These are phyloP conservation scores for Thyatira batis DNA, from an alignment of 2,888 invertebrate genomes.

Conservation along the genomic window DNA sequence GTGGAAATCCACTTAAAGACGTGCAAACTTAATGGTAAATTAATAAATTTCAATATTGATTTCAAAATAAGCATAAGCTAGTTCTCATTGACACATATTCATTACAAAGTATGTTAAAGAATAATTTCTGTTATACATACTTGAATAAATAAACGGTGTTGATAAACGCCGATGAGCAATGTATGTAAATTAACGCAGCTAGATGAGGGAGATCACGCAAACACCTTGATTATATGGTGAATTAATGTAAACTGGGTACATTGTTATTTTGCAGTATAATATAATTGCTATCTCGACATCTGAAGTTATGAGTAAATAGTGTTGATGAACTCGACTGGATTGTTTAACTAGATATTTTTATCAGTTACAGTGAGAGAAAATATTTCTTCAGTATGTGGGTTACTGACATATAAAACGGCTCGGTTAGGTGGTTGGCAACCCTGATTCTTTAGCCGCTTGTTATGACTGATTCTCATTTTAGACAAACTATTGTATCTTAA, in stretches of 20 bases:
- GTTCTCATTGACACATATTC: constrained; percentile 1
- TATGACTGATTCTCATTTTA: too few species aligned
- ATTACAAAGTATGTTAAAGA: neutral
- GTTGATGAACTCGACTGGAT: constrained; percentile 4
- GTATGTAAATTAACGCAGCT: constrained; percentile 9
- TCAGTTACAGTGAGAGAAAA: neutral
- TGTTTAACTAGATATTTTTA: neutral
- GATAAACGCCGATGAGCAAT: constrained; percentile 8
- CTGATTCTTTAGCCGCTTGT: too few species aligned
- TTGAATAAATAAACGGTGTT: constrained; percentile 9
- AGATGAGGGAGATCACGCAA: constrained; percentile 6
- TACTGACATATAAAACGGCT: neutral
- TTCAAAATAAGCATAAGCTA: neutral
- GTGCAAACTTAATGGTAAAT: neutral
- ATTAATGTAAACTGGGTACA: constrained; percentile 1
- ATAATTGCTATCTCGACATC: constrained; percentile 3
- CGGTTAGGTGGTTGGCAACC: too few species aligned
- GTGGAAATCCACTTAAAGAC: neutral
- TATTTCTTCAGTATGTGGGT: neutral
- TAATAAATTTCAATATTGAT: neutral
- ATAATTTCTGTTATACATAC: constrained; percentile 5
- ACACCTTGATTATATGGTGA: neutral
- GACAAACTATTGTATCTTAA: too few species aligned
- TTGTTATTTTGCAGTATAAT: neutral
- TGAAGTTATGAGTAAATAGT: constrained; percentile 1